A percentile compares a stretch with the other conserved stretches of the same genome.
phyloP scores from a whole-genome alignment of 2,888 invertebrate species.

The Sceliomorpha sp. region DNA sequence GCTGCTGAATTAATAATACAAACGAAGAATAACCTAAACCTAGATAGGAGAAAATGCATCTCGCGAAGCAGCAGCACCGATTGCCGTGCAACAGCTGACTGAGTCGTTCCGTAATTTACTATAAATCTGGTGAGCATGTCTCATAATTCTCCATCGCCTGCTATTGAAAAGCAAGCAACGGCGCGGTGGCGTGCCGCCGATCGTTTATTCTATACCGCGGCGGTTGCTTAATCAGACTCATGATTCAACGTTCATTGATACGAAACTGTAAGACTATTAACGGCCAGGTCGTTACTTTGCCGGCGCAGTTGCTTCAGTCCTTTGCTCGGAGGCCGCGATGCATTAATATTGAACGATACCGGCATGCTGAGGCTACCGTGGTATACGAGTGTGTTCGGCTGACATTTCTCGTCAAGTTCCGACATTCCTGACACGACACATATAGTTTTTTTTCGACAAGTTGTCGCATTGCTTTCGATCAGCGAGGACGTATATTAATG shows the following conservation, averaged over 20 bases:
- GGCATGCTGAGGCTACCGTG: constrained; percentile 67
- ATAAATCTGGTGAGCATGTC: constrained; percentile 58
- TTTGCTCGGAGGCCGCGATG: constrained; percentile 66
- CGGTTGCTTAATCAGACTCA: constrained; percentile 56
- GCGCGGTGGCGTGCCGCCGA: constrained; percentile 48
- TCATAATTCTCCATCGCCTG: constrained; percentile 55
- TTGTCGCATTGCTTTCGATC: constrained; percentile 7
- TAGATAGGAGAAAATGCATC: constrained; percentile 44
- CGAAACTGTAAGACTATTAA: constrained; percentile 51
- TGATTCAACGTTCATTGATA: constrained; percentile 59
- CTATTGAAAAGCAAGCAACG: constrained; percentile 45
- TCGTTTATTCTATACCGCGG: constrained; percentile 53
- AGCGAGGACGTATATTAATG: constrained; percentile 24
- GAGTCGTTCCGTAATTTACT: constrained; percentile 46
- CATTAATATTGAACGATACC: constrained; percentile 76
- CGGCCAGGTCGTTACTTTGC: constrained; percentile 49
- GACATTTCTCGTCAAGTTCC: constrained; percentile 61
- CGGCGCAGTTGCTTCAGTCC: constrained; percentile 39
- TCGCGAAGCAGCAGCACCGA: constrained; percentile 18
- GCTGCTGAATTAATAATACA: constrained; percentile 41
- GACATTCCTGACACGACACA: constrained; percentile 36
- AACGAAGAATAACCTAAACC: constrained; percentile 47
- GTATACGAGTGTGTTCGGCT: constrained; percentile 61
- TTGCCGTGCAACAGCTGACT: constrained; percentile 43
- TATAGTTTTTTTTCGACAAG: constrained; percentile 24